Conservation (phyloP, 1,140 invertebrate genomes). For the Euglossa dilemma region DNA sequence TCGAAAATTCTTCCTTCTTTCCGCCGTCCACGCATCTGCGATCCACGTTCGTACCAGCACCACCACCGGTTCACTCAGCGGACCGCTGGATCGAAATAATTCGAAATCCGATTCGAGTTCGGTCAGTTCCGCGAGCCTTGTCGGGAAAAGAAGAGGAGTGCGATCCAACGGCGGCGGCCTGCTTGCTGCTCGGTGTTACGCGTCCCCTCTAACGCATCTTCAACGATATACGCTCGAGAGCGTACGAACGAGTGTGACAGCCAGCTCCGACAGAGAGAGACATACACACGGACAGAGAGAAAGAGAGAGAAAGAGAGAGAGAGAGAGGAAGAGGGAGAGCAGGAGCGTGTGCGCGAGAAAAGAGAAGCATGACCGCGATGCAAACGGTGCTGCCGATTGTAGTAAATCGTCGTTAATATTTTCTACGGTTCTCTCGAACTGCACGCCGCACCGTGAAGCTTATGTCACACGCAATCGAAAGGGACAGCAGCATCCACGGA, state of each 20-base stretch:
- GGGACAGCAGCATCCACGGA: slow-evolving; percentile 13
- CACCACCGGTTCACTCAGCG: slow-evolving; percentile 74
- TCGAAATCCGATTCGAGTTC: background rate
- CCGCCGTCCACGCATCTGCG: slow-evolving; percentile 52
- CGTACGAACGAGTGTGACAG: slow-evolving; percentile 3
- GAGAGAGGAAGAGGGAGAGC: background rate
- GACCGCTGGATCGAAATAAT: slow-evolving; percentile 78
- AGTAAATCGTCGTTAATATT: slow-evolving; percentile 2
- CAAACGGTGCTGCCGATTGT: slow-evolving; percentile 13
- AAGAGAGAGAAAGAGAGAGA: background rate
- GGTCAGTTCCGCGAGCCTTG: background rate
- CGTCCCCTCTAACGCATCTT: background rate
- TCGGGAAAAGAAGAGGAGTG: background rate
- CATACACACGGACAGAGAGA: too few species aligned
- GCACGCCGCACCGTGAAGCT: background rate
- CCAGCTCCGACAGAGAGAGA: background rate
- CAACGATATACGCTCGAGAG: slow-evolving; percentile 4
- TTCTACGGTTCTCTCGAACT: background rate
- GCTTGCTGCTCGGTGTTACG: too few species aligned
- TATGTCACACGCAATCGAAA: slow-evolving; percentile 34
- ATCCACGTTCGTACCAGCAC: slow-evolving; percentile 64
- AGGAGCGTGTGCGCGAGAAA: background rate
- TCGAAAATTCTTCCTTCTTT: slow-evolving; percentile 21
- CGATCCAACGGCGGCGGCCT: background rate
- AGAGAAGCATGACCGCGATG: background rate